phyloP scores from a whole-genome alignment of 2,888 invertebrate genomes.

The Rhagium mordax region DNA sequence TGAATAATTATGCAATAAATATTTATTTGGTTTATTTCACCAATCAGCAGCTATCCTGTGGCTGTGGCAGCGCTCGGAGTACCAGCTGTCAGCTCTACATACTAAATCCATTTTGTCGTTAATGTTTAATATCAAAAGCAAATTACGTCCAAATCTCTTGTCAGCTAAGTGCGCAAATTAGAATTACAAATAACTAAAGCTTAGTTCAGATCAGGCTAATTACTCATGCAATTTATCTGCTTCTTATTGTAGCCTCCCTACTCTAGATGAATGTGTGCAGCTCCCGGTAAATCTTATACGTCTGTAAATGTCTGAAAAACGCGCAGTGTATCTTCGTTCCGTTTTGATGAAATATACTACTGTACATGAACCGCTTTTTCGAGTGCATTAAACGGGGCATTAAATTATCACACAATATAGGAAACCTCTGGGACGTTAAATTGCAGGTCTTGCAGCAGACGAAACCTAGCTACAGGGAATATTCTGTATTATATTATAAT shows the following conservation, averaged over 20 bases:
- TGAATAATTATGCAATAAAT: no score
- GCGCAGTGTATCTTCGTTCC: neutral
- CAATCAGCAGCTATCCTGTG: neutral
- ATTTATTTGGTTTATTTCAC: no score
- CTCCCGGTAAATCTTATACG: neutral
- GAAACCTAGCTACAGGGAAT: no score
- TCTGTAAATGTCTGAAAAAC: neutral
- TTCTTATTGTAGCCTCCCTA: neutral
- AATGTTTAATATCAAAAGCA: neutral
- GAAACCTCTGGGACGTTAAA: neutral
- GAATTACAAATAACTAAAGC: neutral
- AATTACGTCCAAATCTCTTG: neutral
- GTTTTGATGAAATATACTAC: neutral
- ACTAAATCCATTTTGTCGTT: neutral
- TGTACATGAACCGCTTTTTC: neutral
- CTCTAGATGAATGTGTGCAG: neutral
- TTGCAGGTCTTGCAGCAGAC: neutral
- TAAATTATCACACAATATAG: neutral
- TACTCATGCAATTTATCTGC: neutral
- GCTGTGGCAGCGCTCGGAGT: neutral
- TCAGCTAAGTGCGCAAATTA: neutral
- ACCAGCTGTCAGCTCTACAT: neutral
- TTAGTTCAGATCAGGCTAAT: neutral
- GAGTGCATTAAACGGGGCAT: neutral
- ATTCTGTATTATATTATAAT: no score